phyloP scores from a whole-genome alignment of 2,113 vertebrate species.

The Phrynocephalus versicolor region DNA sequence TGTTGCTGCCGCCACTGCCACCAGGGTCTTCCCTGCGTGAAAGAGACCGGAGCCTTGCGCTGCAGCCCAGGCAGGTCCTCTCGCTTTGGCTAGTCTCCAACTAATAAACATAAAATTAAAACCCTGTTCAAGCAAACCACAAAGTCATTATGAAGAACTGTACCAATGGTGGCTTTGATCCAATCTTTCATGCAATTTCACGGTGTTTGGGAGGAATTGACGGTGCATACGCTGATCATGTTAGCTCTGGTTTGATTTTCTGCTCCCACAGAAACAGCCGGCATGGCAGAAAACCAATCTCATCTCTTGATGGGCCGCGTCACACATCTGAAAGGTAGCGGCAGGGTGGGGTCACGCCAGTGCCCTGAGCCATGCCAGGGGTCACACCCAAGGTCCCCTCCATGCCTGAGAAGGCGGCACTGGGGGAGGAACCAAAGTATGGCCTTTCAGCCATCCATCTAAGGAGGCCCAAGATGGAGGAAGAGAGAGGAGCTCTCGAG shows the following conservation, averaged over 20 bases:
- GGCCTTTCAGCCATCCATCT: too few relatives aligned
- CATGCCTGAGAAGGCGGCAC: too few relatives aligned
- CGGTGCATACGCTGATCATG: constrained; percentile 19
- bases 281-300: constrained; percentile 29
- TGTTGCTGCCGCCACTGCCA: constrained; percentile 5
- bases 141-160: constrained; percentile 62
- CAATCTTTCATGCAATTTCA: constrained; percentile 69
- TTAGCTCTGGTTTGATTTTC: constrained; percentile 25
- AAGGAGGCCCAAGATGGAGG: too few relatives aligned
- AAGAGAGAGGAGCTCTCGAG: too few relatives aligned
- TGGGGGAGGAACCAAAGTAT: neutral
- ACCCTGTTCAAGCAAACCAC: constrained; percentile 69
- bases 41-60: neutral
- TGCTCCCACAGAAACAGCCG: constrained; percentile 37
- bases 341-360: neutral
- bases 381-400: neutral
- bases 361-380: neutral
- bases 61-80: constrained; percentile 25
- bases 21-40: constrained; percentile 49
- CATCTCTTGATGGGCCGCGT: constrained; percentile 32
- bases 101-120: constrained; percentile 79
- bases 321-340: constrained; percentile 23
- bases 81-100: constrained; percentile 56
- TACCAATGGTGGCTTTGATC: constrained; percentile 61
- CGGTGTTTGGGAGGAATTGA: constrained; percentile 52